Evolutionary conservation across 2,888 invertebrate genomes (phyloP).

Genomic region (Chymomyza amoena): DNA sequence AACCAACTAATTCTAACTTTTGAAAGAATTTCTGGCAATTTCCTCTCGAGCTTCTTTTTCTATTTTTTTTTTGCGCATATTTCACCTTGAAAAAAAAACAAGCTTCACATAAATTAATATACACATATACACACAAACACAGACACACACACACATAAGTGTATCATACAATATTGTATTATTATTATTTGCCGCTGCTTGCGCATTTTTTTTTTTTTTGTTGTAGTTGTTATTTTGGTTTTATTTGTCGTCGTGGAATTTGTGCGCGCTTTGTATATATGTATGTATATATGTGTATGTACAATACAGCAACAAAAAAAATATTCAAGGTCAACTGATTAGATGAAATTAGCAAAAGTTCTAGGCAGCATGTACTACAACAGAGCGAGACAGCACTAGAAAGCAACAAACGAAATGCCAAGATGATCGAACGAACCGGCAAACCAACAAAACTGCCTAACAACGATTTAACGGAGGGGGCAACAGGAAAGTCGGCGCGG

Average conservation of each 20-base stretch:
- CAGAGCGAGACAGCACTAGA: slow-evolving; percentile 17
- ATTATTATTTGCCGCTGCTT: not conserved
- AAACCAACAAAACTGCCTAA: not conserved
- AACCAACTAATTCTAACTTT: too few relatives aligned
- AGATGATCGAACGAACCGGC: slow-evolving; percentile 52
- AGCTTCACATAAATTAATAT: slow-evolving; percentile 68
- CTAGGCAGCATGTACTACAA: slow-evolving; percentile 28
- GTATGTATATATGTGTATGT: not conserved
- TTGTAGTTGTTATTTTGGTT: slow-evolving; percentile 24
- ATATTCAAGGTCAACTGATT: slow-evolving; percentile 75
- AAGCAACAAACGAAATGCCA: not conserved
- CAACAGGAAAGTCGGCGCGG: not conserved
- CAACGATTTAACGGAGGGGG: not conserved
- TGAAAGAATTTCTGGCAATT: not conserved
- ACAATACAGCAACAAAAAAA: slow-evolving; percentile 31
- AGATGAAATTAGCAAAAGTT: slow-evolving; percentile 70
- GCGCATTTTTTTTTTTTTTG: not conserved
- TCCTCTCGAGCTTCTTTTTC: slow-evolving; percentile 14
- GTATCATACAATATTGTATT: not conserved
- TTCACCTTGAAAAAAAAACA: slow-evolving; percentile 69
- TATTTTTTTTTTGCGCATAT: slow-evolving; percentile 57
- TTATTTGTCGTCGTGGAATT: slow-evolving; percentile 58
- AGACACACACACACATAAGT: slow-evolving; percentile 15
- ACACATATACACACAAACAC: slow-evolving; percentile 14
- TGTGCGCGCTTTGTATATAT: slow-evolving; percentile 35